A percentile compares a stretch with the other conserved stretches of the same genome.
phyloP scores from a whole-genome alignment of 1,140 invertebrate species.

The Drosophila navojoa region DNA sequence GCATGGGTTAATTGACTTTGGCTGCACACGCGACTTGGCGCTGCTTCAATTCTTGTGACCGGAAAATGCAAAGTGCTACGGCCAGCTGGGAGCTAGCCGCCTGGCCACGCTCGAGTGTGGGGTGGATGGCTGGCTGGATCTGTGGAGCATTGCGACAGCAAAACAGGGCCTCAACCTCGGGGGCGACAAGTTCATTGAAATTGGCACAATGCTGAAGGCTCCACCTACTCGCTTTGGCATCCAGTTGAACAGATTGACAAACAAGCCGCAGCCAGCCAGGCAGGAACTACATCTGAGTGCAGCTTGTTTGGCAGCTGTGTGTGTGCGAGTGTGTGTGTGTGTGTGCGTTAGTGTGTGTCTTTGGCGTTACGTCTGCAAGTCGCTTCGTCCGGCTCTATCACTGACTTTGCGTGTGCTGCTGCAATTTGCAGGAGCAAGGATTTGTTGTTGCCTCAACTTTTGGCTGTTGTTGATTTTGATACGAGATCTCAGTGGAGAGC shows the following conservation, averaged over 20 bases:
- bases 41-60: constrained; percentile 42
- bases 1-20: constrained; percentile 68
- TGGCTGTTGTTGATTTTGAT: constrained; percentile 50
- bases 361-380: constrained; percentile 9
- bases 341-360: constrained; percentile 16
- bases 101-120: no score
- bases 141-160: constrained; percentile 18
- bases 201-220: constrained; percentile 61
- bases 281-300: constrained; percentile 70
- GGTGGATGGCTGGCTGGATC: no score
- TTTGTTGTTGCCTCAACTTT: constrained; percentile 53
- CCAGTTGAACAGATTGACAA: constrained; percentile 77
- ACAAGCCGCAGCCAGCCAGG: constrained; percentile 76
- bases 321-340: neutral
- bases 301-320: constrained; percentile 44
- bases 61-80: constrained; percentile 47
- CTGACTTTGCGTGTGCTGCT: constrained; percentile 47
- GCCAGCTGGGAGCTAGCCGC: neutral
- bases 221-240: constrained; percentile 26
- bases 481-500: constrained; percentile 27
- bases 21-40: constrained; percentile 45
- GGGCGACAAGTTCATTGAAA: constrained; percentile 63
- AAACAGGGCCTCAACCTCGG: constrained; percentile 18
- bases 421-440: constrained; percentile 51
- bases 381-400: constrained; percentile 16